Percentiles rank a stretch among this genome's conserved stretches.
phyloP scores from a whole-genome alignment of 2,888 invertebrate species.

The Odontocerum albicorne region DNA sequence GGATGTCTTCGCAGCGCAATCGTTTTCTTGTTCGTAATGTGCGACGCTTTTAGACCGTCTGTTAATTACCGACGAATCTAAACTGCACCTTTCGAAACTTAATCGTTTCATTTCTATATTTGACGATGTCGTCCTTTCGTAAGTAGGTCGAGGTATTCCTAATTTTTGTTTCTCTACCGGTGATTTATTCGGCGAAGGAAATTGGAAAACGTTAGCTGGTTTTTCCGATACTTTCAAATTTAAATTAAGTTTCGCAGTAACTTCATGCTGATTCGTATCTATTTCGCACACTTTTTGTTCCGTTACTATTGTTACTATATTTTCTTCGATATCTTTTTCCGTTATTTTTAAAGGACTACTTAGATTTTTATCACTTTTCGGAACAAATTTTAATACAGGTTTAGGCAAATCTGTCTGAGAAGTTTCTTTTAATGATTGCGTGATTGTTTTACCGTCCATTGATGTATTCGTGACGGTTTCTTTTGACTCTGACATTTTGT shows the following conservation, averaged over 20 bases:
- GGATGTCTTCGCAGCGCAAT: slow-evolving; percentile 43
- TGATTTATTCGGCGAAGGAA: slow-evolving; percentile 16
- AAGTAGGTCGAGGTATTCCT: slow-evolving; percentile 29
- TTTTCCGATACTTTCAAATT: slow-evolving; percentile 15
- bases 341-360: slow-evolving; percentile 14
- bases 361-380: slow-evolving; percentile 6
- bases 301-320: background rate
- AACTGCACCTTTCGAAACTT: slow-evolving; percentile 54
- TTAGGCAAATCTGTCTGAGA: background rate
- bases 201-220: slow-evolving; percentile 15
- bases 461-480: background rate
- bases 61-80: slow-evolving; percentile 49
- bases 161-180: slow-evolving; percentile 21
- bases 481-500: background rate
- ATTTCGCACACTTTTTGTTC: background rate
- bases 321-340: background rate
- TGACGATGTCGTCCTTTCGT: slow-evolving; percentile 41
- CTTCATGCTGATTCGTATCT: slow-evolving; percentile 2
- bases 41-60: slow-evolving; percentile 46
- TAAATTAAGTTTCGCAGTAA: slow-evolving; percentile 20
- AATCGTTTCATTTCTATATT: slow-evolving; percentile 53
- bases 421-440: background rate
- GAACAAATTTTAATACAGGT: slow-evolving; percentile 6
- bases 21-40: background rate
- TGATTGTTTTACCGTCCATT: background rate